phyloP scores from a whole-genome alignment of 2,888 invertebrate genomes.

The Crioceris asparagi region DNA sequence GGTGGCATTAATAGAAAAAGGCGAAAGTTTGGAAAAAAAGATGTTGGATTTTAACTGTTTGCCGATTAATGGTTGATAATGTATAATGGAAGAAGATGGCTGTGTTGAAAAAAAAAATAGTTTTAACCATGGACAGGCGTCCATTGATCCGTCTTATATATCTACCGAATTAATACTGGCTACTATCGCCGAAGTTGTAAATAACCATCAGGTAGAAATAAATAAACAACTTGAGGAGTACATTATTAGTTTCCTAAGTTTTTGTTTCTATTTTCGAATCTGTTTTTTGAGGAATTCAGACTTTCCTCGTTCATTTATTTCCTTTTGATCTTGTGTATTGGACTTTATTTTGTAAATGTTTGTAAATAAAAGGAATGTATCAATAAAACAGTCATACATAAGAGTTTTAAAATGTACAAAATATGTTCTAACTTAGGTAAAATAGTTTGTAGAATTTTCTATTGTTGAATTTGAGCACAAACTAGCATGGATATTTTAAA shows the following conservation, averaged over 20 bases:
- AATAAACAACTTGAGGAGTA: neutral
- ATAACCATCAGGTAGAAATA: slow-evolving; percentile 19
- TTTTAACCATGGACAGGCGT: slow-evolving; percentile 5
- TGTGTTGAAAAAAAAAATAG: slow-evolving; percentile 30
- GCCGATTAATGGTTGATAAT: slow-evolving; percentile 22
- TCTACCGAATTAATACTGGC: slow-evolving; percentile 32
- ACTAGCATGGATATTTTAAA: slow-evolving; percentile 18
- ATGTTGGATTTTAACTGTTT: slow-evolving; percentile 20
- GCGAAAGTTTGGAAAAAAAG: slow-evolving; percentile 28
- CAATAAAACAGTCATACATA: slow-evolving; percentile 27
- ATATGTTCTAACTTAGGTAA: slow-evolving; percentile 20
- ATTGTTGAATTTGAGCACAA: slow-evolving; percentile 15
- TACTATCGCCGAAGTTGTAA: slow-evolving; percentile 34
- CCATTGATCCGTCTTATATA: slow-evolving; percentile 28
- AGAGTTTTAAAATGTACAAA: slow-evolving; percentile 24
- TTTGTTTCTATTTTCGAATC: slow-evolving; percentile 11
- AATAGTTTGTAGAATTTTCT: slow-evolving; percentile 21
- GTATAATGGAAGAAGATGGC: slow-evolving; percentile 31
- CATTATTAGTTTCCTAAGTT: neutral
- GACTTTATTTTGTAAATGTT: slow-evolving; percentile 23
- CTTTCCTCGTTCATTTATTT: too few relatives aligned
- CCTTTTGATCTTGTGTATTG: slow-evolving; percentile 20
- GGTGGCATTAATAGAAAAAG: slow-evolving; percentile 26
- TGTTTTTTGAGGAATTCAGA: slow-evolving; percentile 17
- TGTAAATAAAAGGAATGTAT: too few relatives aligned